Evolutionary conservation across 2,888 invertebrate species (phyloP), one percentile per base, ranked within the genome.

Genomic region (Biston stratarius): DNA sequence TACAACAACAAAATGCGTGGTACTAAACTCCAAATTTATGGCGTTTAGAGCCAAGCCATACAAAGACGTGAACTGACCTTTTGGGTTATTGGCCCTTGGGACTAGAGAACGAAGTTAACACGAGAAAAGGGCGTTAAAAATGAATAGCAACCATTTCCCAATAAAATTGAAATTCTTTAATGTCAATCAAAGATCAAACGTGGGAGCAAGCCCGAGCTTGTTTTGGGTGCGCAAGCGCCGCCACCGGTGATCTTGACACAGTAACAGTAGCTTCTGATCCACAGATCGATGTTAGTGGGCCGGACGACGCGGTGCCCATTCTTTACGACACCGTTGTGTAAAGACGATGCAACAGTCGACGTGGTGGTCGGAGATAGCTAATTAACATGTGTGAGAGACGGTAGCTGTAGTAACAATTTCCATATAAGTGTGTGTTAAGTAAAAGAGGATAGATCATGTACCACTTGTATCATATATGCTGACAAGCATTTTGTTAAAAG

Each of bases 161-260:
- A 38, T 11, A 11, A 11, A 53, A 24, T 24, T 9, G 3, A 40
- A 53, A 36, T 36, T 14, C 12, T 14, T 0, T 38, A 42, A 38
- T 38, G 38, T 38, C 38, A 38, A 38, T 38, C 38, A 53, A 45
- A 38, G 6, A 53, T 8, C 11, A 42, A 40, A 57, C 10, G n/a
- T 8, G 11, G 11, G 7, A 34, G 6, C 48, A 12, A 45, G 34
- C 45, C 9, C 24, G 12, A 57, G 47, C 38, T 47, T 59, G 75
- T 73, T 82, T 81, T 70, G 71, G 77, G 77, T 76, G 77, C 74
- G 77, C 79, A 78, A 76, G 76, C 78, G 77, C 77, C 80, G 38
- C 9, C 38, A 14, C n/a, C n/a, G 36, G 15, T 53, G 86, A 77
- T 86, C 86, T 87, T 88, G 87, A 87, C 88, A 87, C 77, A 75